Evolutionary conservation across 2,888 invertebrate genomes (phyloP).

Genomic region (Acanthopleura granulata): DNA sequence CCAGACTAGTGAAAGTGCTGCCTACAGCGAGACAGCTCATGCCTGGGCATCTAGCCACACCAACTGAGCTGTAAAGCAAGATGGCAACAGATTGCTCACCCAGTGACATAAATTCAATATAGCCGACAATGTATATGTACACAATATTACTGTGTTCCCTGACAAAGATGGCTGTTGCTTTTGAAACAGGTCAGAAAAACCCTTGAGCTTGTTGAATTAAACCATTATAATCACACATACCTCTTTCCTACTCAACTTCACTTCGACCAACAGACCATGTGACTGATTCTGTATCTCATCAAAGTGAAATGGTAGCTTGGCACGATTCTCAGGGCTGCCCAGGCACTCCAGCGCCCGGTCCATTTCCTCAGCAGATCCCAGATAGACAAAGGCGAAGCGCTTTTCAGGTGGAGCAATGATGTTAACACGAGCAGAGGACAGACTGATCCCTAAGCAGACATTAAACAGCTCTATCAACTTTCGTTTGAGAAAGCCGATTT

Average conservation of each 20-base stretch:
- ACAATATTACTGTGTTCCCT: too few relatives aligned
- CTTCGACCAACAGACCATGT: background rate
- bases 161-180: too few relatives aligned
- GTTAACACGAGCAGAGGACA: conserved; percentile 26
- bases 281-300: conserved; percentile 6
- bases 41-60: too few relatives aligned
- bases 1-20: too few relatives aligned
- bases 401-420: conserved; percentile 35
- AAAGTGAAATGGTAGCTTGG: background rate
- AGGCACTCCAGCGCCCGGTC: background rate
- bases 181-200: too few relatives aligned
- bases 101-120: too few relatives aligned
- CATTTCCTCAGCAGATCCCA: conserved; percentile 38
- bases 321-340: background rate
- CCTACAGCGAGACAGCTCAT: too few relatives aligned
- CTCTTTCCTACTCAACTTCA: background rate
- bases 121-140: too few relatives aligned
- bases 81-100: too few relatives aligned
- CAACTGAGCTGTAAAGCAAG: too few relatives aligned
- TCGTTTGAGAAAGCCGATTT: conserved; percentile 35
- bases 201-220: too few relatives aligned
- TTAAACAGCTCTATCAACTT: conserved; percentile 36
- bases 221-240: background rate
- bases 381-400: conserved; percentile 41
- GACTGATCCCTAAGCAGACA: conserved; percentile 20